A percentile compares a stretch with the other conserved stretches of the same genome.
These are phyloP conservation scores for Eurystomus gularis DNA, from an alignment of 2,113 vertebrate species.

Conservation along the genomic window DNA sequence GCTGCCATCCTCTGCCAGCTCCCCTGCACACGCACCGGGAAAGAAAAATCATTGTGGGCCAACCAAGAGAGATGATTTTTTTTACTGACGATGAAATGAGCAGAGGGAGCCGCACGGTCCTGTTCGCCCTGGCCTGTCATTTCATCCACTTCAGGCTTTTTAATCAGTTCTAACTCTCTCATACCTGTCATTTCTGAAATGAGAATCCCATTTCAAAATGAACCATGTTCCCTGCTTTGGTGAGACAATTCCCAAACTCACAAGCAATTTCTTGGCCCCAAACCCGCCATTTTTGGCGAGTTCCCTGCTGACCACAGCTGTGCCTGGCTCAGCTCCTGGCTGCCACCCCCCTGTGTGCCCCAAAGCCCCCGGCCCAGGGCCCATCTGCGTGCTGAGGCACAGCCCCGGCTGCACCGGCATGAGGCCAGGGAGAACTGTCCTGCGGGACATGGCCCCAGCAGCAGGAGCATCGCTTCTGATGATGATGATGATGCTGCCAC, in stretches of 20 bases:
- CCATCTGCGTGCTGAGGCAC: rapidly evolving
- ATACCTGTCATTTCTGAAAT: neutral
- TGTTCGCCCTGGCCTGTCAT: neutral
- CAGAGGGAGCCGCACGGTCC: rapidly evolving
- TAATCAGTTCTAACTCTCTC: neutral
- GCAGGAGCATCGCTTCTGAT: neutral
- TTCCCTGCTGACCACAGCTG: neutral
- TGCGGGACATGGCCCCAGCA: rapidly evolving
- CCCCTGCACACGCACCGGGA: neutral
- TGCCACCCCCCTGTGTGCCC: neutral
- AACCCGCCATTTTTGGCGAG: rapidly evolving
- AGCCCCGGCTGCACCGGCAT: rapidly evolving
- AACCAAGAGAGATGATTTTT: neutral
- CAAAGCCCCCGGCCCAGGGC: neutral
- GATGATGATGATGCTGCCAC: neutral
- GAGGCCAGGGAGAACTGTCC: neutral
- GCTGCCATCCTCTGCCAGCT: neutral
- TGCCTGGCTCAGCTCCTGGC: neutral
- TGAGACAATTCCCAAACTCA: neutral
- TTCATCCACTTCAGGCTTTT: neutral
- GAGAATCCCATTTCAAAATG: neutral
- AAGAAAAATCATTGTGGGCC: neutral
- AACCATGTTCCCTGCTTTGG: neutral
- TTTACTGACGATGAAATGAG: neutral
- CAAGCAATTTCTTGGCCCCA: neutral